Percentiles rank a stretch among this genome's conserved stretches.
These are phyloP conservation scores for Platalea minor DNA, from an alignment of 2,797 vertebrate genomes.

Conservation along the genomic window DNA sequence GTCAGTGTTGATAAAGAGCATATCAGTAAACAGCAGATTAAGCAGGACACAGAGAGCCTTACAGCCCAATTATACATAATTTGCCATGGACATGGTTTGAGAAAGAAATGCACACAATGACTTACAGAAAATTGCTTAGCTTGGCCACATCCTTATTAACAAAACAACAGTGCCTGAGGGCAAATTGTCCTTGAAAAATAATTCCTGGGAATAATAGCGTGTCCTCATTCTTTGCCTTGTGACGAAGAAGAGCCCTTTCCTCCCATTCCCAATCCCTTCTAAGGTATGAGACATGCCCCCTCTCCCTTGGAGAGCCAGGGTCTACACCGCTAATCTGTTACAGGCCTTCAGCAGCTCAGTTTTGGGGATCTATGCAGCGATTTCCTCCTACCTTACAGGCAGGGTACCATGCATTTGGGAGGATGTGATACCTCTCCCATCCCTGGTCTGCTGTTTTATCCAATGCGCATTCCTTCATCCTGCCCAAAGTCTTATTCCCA, in stretches of 20 bases:
- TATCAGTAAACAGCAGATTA: conserved; percentile 59
- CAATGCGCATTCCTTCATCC: not conserved
- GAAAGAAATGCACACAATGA: conserved; percentile 36
- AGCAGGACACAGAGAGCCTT: conserved; percentile 39
- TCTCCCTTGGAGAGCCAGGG: not conserved
- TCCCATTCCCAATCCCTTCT: not conserved
- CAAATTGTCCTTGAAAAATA: conserved; percentile 49
- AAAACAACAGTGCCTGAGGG: conserved; percentile 12
- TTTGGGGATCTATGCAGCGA: not conserved
- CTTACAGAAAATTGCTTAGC: conserved; percentile 59
- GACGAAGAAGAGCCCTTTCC: not conserved
- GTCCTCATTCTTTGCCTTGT: not conserved
- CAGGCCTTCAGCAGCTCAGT: not conserved
- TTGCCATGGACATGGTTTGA: conserved; percentile 50
- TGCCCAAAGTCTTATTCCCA: not conserved
- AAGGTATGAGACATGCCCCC: not conserved
- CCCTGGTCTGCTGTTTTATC: not conserved
- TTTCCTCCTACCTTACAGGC: not conserved
- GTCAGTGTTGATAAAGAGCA: conserved; percentile 33
- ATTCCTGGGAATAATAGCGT: not conserved
- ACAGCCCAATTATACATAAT: conserved; percentile 52
- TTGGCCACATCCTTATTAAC: conserved; percentile 48
- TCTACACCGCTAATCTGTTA: not conserved
- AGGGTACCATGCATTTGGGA: not conserved
- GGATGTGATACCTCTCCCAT: not conserved